Evolutionary conservation across 2,888 invertebrate species (phyloP).

Genomic region (Chalcosyrphus nemorum): DNA sequence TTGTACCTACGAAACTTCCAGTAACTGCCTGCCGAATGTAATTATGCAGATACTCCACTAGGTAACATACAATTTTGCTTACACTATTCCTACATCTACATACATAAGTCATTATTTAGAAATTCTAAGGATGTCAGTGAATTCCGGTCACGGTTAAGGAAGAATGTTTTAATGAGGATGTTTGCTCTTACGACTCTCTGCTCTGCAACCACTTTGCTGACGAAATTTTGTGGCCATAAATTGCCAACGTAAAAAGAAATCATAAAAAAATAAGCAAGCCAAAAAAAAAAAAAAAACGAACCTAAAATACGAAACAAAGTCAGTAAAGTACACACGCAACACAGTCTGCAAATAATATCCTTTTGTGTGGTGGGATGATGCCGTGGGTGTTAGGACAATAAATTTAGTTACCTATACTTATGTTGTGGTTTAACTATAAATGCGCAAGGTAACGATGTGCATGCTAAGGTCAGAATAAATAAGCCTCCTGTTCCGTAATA

Average conservation of each 20-base stretch:
- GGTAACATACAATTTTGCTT: background rate
- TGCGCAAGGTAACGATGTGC: background rate
- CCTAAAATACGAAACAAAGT: slow-evolving; percentile 25
- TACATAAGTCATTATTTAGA: background rate
- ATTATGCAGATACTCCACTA: background rate
- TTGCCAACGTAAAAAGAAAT: slow-evolving; percentile 16
- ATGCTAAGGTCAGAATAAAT: slow-evolving; percentile 15
- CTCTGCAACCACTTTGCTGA: slow-evolving; percentile 32
- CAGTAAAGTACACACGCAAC: slow-evolving; percentile 40
- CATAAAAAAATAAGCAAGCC: slow-evolving; percentile 18
- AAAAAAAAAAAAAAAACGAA: slow-evolving; percentile 28
- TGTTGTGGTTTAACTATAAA: background rate
- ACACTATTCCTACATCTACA: background rate
- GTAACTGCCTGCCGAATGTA: background rate
- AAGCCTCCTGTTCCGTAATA: slow-evolving; percentile 5
- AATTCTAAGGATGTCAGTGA: background rate
- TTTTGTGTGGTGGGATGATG: slow-evolving; percentile 4
- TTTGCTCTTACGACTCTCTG: slow-evolving; percentile 18
- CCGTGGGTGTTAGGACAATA: slow-evolving; percentile 30
- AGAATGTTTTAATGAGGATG: slow-evolving; percentile 10
- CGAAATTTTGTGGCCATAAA: slow-evolving; percentile 39
- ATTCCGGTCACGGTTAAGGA: slow-evolving; percentile 29
- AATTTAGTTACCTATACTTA: slow-evolving; percentile 29
- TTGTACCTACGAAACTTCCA: background rate
- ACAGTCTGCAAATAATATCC: slow-evolving; percentile 45